Percentiles rank a stretch among this genome's conserved stretches.
phyloP scores from a whole-genome alignment of 2,113 vertebrate species.

The Atlantisia rogersi region DNA sequence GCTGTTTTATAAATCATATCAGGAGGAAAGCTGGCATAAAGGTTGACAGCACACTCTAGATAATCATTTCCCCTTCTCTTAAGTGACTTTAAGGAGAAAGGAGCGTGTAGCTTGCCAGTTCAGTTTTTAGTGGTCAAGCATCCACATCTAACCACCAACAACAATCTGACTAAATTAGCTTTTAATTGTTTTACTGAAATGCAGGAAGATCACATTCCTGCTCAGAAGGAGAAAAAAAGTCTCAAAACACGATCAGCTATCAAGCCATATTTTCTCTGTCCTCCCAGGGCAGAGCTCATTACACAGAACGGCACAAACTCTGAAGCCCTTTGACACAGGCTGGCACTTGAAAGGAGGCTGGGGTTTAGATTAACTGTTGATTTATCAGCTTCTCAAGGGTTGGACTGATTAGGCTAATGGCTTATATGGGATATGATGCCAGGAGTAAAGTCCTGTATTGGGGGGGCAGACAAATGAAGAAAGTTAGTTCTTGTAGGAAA shows the following conservation, averaged over 20 bases:
- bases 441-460: background rate
- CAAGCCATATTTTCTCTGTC: background rate
- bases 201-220: background rate
- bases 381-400: constrained; percentile 16
- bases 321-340: background rate
- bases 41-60: constrained; percentile 66
- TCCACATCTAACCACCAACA: background rate
- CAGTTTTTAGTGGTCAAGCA: constrained; percentile 48
- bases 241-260: background rate
- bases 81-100: constrained; percentile 56
- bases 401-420: background rate
- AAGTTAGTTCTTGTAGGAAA: background rate
- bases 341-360: background rate
- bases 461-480: background rate
- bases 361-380: background rate
- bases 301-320: background rate
- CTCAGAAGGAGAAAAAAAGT: background rate
- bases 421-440: background rate
- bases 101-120: constrained; percentile 47
- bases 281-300: constrained; percentile 7
- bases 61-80: constrained; percentile 33
- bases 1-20: constrained; percentile 62
- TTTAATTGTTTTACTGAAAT: constrained; percentile 37
- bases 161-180: constrained; percentile 44
- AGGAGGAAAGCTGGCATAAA: constrained; percentile 64